Conservation (phyloP, 2,113 vertebrate genomes). For the Xiphorhynchus elegans region DNA sequence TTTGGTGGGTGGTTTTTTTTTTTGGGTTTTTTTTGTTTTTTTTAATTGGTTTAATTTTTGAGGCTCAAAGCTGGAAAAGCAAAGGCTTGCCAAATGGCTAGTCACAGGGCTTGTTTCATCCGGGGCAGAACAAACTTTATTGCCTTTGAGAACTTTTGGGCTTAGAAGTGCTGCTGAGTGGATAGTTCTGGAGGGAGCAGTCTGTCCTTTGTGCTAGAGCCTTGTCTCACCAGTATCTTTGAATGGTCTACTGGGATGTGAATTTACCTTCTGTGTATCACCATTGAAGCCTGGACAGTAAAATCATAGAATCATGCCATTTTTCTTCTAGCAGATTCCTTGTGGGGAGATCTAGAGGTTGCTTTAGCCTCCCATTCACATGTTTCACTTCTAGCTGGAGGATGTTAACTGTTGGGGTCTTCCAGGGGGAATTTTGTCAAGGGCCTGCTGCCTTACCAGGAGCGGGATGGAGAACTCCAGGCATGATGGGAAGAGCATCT, state of each 20-base stretch:
- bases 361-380: background rate
- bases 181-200: background rate
- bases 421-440: background rate
- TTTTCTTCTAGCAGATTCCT: background rate
- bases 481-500: background rate
- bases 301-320: background rate
- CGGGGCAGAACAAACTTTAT: conserved; percentile 5
- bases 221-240: background rate
- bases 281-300: background rate
- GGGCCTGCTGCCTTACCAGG: background rate
- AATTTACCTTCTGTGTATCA: background rate
- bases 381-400: background rate
- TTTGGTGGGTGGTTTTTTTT: background rate
- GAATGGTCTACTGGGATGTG: background rate
- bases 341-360: background rate
- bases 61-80: conserved; percentile 50
- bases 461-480: background rate
- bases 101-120: conserved; percentile 28
- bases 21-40: background rate
- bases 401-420: background rate
- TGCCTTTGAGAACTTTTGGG: background rate
- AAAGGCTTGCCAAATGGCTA: conserved; percentile 39
- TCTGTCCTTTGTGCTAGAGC: background rate
- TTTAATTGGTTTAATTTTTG: background rate
- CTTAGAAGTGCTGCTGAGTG: background rate